phyloP scores from a whole-genome alignment of 2,888 invertebrate genomes.

The Ametastegia equiseti region DNA sequence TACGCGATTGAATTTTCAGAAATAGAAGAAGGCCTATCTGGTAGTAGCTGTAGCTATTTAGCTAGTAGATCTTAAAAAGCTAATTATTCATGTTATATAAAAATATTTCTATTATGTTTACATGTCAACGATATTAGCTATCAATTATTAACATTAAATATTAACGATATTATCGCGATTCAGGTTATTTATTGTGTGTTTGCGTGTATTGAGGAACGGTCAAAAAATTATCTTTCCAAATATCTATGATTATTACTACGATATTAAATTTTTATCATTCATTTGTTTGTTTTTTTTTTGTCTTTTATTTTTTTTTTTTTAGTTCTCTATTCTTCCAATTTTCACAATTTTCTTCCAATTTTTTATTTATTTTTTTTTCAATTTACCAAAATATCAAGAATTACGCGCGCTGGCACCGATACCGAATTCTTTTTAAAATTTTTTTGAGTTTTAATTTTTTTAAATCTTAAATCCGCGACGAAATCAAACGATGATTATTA shows the following conservation, averaged over 20 bases:
- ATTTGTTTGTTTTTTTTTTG: slow-evolving; percentile 45
- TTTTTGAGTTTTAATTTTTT: too few relatives aligned
- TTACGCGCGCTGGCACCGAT: neutral
- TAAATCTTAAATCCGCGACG: too few relatives aligned
- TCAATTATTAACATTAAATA: slow-evolving; percentile 9
- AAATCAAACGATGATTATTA: neutral
- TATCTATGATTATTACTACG: neutral
- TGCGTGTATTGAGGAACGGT: neutral
- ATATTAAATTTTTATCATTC: slow-evolving; percentile 50
- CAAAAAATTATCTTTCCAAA: slow-evolving; percentile 4
- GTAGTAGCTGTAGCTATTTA: slow-evolving; percentile 23
- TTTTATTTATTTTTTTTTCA: slow-evolving; percentile 23
- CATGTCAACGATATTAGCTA: slow-evolving; percentile 23
- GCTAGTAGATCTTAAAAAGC: neutral
- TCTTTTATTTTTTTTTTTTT: slow-evolving; percentile 46
- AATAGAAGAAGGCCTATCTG: slow-evolving; percentile 34
- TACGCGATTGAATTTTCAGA: neutral
- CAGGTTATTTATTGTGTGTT: neutral
- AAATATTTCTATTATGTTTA: slow-evolving; percentile 42
- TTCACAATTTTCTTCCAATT: slow-evolving; percentile 39
- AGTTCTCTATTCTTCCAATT: slow-evolving; percentile 46
- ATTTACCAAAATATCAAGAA: neutral
- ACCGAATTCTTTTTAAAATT: neutral
- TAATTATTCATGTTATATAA: slow-evolving; percentile 25
- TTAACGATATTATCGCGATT: slow-evolving; percentile 16